These are phyloP conservation scores for Drosophila rhopaloa DNA, from an alignment of 1,140 invertebrate genomes.

Conservation along the genomic window DNA sequence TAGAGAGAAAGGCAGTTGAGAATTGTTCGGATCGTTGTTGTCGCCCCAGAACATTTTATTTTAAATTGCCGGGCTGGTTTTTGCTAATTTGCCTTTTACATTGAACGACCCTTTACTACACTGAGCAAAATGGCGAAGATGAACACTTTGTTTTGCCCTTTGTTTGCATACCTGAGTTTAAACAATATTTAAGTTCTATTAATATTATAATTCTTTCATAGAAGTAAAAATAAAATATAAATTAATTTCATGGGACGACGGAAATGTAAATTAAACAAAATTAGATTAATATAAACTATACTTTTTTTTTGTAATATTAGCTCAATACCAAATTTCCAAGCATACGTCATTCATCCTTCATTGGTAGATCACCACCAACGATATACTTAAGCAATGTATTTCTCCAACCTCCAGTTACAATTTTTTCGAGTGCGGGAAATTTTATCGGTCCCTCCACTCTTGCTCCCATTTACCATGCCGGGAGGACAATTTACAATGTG, in stretches of 20 bases:
- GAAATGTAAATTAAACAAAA: too few relatives aligned
- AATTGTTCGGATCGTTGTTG: conserved; percentile 39
- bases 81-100: conserved; percentile 79
- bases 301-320: too few relatives aligned
- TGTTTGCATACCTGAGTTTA: conserved; percentile 25
- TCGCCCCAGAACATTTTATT: conserved; percentile 65
- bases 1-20: conserved; percentile 73
- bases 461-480: conserved; percentile 74
- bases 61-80: conserved; percentile 75
- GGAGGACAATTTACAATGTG: conserved; percentile 81
- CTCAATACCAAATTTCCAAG: too few relatives aligned
- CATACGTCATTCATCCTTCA: too few relatives aligned
- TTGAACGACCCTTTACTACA: conserved; percentile 46
- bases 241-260: too few relatives aligned
- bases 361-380: too few relatives aligned
- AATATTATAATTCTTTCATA: too few relatives aligned
- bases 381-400: too few relatives aligned
- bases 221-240: too few relatives aligned
- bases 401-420: not conserved
- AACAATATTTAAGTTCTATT: too few relatives aligned
- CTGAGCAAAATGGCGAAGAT: conserved; percentile 18
- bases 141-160: conserved; percentile 21
- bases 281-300: too few relatives aligned
- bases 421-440: conserved; percentile 42
- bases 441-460: conserved; percentile 43